Evolutionary conservation across 2,888 invertebrate genomes (phyloP).

Genomic region (Acanthosepion pharaonis): DNA sequence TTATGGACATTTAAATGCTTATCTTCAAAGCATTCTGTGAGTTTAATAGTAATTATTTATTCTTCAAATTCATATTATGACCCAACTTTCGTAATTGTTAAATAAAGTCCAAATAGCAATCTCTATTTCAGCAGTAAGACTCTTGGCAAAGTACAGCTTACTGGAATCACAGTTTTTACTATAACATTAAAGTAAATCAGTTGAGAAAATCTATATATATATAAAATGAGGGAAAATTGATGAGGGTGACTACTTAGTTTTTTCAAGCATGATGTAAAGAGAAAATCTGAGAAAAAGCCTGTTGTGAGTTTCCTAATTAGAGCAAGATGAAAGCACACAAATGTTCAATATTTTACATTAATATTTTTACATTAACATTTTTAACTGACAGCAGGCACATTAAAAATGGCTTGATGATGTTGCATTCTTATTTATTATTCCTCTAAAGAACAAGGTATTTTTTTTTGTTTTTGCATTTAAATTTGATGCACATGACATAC

Average conservation of each 20-base stretch:
- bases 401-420: neutral
- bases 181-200: neutral
- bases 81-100: neutral
- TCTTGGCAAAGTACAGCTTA: neutral
- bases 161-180: neutral
- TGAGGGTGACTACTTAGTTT: neutral
- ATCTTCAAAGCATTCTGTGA: neutral
- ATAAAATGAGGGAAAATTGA: neutral
- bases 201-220: neutral
- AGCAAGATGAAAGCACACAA: neutral
- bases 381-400: neutral
- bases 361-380: neutral
- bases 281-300: neutral
- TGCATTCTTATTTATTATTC: neutral
- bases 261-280: neutral
- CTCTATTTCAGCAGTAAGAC: neutral
- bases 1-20: neutral
- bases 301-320: neutral
- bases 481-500: neutral
- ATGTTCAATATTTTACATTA: neutral
- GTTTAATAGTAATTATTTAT: neutral
- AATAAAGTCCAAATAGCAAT: neutral
- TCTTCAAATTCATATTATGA: neutral
- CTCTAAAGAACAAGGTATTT: neutral
- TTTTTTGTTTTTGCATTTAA: neutral